These are phyloP conservation scores for Sebastes vulpes DNA, from an alignment of 2,797 vertebrate genomes.

Conservation along the genomic window DNA sequence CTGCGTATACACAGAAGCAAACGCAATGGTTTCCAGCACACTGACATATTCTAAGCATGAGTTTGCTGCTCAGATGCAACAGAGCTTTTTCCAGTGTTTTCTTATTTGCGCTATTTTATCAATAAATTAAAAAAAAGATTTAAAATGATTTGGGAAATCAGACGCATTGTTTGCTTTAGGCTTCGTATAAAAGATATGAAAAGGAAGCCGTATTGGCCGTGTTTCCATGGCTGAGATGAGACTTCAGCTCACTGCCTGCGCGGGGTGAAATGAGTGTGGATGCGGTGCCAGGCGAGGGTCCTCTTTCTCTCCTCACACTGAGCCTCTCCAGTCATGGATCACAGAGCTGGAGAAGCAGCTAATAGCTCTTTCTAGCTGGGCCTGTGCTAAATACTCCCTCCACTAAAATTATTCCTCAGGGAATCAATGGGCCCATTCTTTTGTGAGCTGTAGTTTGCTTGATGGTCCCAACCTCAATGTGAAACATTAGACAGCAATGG, in stretches of 20 bases:
- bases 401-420: constrained; percentile 90
- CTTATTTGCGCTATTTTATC: neutral
- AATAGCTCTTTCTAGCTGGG: constrained; percentile 86
- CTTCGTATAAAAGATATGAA: constrained; percentile 6
- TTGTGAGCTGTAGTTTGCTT: constrained; percentile 87
- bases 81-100: neutral
- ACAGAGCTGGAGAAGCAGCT: constrained; percentile 88
- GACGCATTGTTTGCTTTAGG: constrained; percentile 6
- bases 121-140: neutral
- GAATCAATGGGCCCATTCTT: constrained; percentile 92
- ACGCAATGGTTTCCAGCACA: constrained; percentile 21
- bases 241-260: constrained; percentile 50
- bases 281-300: constrained; percentile 80
- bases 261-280: constrained; percentile 64
- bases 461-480: constrained; percentile 88
- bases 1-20: constrained; percentile 32
- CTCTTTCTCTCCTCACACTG: constrained; percentile 85
- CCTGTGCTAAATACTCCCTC: constrained; percentile 87
- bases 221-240: constrained; percentile 31
- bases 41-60: neutral
- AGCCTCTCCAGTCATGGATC: constrained; percentile 88
- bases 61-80: neutral
- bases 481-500: constrained; percentile 95
- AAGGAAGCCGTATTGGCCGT: constrained; percentile 3
- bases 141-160: constrained; percentile 6